Percentiles rank a stretch among this genome's conserved stretches.
Evolutionary conservation across 2,888 invertebrate genomes (phyloP).

Genomic region (Epistrophe eligans): DNA sequence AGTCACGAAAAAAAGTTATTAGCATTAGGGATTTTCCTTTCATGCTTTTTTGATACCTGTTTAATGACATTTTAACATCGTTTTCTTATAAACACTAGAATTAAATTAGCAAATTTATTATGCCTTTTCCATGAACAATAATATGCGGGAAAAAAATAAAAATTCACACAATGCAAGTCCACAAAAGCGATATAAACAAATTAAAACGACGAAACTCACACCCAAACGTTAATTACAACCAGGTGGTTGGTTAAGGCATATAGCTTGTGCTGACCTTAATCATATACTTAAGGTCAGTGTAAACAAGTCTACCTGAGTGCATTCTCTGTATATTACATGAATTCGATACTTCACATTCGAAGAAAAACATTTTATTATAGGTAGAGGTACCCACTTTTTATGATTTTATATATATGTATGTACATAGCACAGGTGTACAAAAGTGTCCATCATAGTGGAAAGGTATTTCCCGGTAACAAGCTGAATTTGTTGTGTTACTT

Average conservation of each 20-base stretch:
- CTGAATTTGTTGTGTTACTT: neutral
- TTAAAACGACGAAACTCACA: constrained; percentile 53
- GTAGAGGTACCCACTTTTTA: constrained; percentile 9
- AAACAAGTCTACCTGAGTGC: constrained; percentile 64
- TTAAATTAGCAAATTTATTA: constrained; percentile 36
- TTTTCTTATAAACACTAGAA: constrained; percentile 37
- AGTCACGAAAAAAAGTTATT: neutral
- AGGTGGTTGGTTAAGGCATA: constrained; percentile 55
- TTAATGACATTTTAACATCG: constrained; percentile 10
- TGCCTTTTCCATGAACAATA: constrained; percentile 4
- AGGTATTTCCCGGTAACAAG: constrained; percentile 11
- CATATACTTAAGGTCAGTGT: constrained; percentile 67
- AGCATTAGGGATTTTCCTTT: constrained; percentile 19
- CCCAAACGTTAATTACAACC: constrained; percentile 56
- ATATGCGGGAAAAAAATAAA: constrained; percentile 9
- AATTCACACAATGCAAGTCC: constrained; percentile 28
- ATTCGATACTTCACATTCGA: constrained; percentile 59
- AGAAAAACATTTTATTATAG: constrained; percentile 46
- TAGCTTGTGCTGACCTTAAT: constrained; percentile 66
- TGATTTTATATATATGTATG: neutral
- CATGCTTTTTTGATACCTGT: neutral
- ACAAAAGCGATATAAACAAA: constrained; percentile 43
- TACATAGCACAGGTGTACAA: constrained; percentile 5
- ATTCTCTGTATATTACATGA: constrained; percentile 23
- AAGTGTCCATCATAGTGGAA: neutral